A percentile compares a stretch with the other conserved stretches of the same genome.
Evolutionary conservation across 2,888 invertebrate genomes (phyloP).

Genomic region (Leptopilina myrica): DNA sequence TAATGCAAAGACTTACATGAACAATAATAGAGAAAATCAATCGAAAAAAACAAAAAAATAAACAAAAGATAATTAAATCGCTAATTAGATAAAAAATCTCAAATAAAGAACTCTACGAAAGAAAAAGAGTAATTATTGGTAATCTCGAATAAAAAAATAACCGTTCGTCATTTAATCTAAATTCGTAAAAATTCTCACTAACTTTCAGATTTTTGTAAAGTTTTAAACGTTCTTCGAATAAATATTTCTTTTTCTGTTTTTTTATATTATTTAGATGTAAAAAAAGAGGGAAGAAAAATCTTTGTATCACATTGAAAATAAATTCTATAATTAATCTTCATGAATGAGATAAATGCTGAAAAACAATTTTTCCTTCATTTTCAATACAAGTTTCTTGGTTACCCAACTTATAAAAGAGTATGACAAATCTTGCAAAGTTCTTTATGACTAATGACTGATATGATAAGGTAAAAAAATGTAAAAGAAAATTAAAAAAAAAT

Average conservation of each 20-base stretch:
- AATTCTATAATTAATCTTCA: not conserved
- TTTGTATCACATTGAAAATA: not conserved
- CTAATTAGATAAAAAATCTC: no score
- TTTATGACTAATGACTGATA: constrained; percentile 16
- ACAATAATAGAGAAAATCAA: no score
- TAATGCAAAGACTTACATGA: no score
- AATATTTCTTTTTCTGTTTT: no score
- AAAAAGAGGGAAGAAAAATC: not conserved
- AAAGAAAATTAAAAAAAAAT: not conserved
- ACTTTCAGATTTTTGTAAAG: no score
- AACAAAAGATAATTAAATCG: not conserved
- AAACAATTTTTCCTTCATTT: not conserved
- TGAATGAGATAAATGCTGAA: not conserved
- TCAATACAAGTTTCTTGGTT: constrained; percentile 5
- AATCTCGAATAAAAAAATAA: not conserved
- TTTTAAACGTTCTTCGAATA: no score
- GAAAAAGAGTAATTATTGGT: not conserved
- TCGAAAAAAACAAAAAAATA: no score
- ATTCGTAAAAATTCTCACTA: no score
- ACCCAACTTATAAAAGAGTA: not conserved
- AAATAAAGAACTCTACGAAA: not conserved
- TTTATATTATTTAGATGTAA: not conserved
- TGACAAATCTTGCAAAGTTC: not conserved
- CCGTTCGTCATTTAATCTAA: no score
- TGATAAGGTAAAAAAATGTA: constrained; percentile 16